Percentiles rank a stretch among this genome's conserved stretches.
phyloP scores from a whole-genome alignment of 2,113 vertebrate genomes.

The Tapirus terrestris region DNA sequence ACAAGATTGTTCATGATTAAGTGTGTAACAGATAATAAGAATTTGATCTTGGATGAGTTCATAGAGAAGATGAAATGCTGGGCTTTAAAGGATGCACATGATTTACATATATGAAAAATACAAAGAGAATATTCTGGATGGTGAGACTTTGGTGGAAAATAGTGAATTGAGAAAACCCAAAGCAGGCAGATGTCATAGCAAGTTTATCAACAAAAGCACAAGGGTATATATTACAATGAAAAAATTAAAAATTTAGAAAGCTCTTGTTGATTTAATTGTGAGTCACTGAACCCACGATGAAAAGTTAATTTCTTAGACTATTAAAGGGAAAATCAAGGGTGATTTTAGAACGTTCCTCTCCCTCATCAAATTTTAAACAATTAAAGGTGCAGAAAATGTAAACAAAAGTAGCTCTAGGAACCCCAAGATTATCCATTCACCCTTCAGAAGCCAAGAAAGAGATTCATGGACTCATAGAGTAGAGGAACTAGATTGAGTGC shows the following conservation, averaged over 20 bases:
- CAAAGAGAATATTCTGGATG: not conserved
- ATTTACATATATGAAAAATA: not conserved
- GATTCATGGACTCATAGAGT: not conserved
- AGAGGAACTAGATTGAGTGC: not conserved
- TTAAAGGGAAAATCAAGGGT: not conserved
- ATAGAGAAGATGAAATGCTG: not conserved
- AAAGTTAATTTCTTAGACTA: constrained; percentile 20
- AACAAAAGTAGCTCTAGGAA: not conserved
- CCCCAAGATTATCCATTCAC: not conserved
- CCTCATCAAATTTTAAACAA: not conserved
- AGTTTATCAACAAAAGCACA: not conserved
- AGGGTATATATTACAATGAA: not conserved
- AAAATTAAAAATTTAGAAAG: not conserved
- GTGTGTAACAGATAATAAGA: not conserved
- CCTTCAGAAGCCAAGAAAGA: not conserved
- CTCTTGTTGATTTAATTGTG: not conserved
- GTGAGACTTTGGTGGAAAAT: not conserved
- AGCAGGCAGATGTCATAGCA: not conserved
- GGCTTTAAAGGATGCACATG: not conserved
- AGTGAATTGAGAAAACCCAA: not conserved
- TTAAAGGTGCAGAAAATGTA: not conserved
- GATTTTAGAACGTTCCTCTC: not conserved
- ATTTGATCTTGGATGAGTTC: not conserved
- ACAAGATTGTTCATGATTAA: not conserved
- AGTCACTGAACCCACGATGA: not conserved